Evolutionary conservation across 1,140 invertebrate species (phyloP), one percentile per base, ranked within the genome.

Genomic region (Tigriopus japonicus): DNA sequence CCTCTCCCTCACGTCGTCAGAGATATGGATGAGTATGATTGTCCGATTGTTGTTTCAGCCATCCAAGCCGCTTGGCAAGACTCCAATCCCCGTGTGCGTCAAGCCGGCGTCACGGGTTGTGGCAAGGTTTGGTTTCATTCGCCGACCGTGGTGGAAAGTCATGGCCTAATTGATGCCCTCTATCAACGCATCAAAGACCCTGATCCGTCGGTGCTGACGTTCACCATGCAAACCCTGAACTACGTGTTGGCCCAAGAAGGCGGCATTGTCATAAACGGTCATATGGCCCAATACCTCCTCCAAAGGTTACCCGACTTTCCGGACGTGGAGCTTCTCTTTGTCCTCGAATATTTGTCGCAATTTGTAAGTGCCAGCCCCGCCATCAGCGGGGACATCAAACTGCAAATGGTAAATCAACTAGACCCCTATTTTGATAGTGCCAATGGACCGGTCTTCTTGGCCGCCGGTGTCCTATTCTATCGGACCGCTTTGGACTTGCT

Each of bases 201-300:
- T 1, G 55, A 58, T 40, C 55, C 55, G 3, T 3, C 21, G 2
- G 55, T 58, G 6, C 24, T 58, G 2, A 58, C 55, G 1, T 58
- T 58, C 23, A 14, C 55, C 14, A 28, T 58, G 35, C 55, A 58
- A 42, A 58, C 55, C 14, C 10, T 58, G 14, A 58, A 58, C 23
- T 19, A 41, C n/a, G 35, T 58, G 5, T 43, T 58, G 10, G 23
- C 15, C 9, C 28, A 58, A 41, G 55, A 58, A 42, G 55, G 55
- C 2, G 55, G 55, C 3, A 42, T 58, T n/a, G 41, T 58, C 1
- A 58, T 58, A 5, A 23, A 23, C 41, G 12, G 24, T 7, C 23
- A 17, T 23, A 58, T 58, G 55, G 40, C 35, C 2, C 24, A 58
- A 15, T 58, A 58, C n/a, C 14, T 58, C 1, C 28, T 58, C 10